Evolutionary conservation across 2,113 vertebrate species (phyloP), one percentile per base, ranked within the genome.

Genomic region (Pseudorasbora parva): DNA sequence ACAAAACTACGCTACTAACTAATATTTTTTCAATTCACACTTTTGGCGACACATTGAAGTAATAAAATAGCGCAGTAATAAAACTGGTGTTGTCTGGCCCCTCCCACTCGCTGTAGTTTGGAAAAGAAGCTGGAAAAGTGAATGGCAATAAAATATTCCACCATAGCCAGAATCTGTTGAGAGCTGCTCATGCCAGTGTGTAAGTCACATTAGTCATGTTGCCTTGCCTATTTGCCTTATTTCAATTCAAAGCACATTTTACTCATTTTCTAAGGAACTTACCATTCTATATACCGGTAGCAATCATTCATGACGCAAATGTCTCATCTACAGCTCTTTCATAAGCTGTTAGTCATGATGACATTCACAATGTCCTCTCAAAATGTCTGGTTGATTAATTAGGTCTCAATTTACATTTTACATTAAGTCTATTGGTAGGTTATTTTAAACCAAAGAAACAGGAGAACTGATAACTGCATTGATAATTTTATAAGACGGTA

Each of bases 21-120:
- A 30, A 51, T 30, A 10, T 33, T 54, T 74, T 30, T 5, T 5
- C 43, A 8, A 9, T 73, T 10, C 30, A 33, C 25, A 37, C 6
- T 41, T n/a, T n/a, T 2, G 7, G 37, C 17, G 51, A 59, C 75
- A 45, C 1, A 62, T 19, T 9, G n/a, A 78, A 27, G 57, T 8
- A 23, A 37, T 56, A 15, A 78, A 78, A 43, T 5, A 78, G 56
- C 49, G 49, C 49, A 57, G 49, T 57, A 77, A 77, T 78, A 23
- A 23, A 76, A 43, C 25, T 78, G 3, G 7, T 15, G 14, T 51
- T 19, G 23, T 51, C 72, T 75, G 75, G 54, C 41, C 33, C 30
- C 54, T 59, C 72, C 47, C 49, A 21, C 73, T 54, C 25, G 47
- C 5, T 43, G 47, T 56, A 75, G 49, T 54, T 75, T 33, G 6